Evolutionary conservation across 2,113 vertebrate species (phyloP).

Genomic region (Lates calcarifer): DNA sequence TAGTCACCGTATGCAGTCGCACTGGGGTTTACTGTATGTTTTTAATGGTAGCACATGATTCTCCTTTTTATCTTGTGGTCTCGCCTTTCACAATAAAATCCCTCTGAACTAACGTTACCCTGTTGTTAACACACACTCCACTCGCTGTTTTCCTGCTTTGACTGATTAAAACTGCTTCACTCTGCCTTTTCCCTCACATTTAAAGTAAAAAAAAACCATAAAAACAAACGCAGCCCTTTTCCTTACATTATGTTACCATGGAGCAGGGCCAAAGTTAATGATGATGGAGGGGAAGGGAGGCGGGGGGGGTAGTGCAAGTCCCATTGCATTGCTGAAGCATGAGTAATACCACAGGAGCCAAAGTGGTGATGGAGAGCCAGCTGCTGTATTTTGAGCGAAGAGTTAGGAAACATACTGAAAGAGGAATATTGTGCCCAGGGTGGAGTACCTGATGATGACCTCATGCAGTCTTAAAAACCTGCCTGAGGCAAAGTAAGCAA

Average conservation of each 20-base stretch:
- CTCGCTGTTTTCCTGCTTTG: slow-evolving; percentile 25
- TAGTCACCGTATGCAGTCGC: background rate
- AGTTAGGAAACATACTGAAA: slow-evolving; percentile 49
- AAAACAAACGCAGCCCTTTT: slow-evolving; percentile 67
- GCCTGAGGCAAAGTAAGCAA: slow-evolving; percentile 17
- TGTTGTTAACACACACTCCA: slow-evolving; percentile 27
- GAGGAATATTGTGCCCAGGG: slow-evolving; percentile 62
- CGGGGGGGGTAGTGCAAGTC: no score
- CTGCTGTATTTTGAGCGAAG: slow-evolving; percentile 57
- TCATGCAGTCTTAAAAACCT: slow-evolving; percentile 51
- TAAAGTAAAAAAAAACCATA: slow-evolving; percentile 40
- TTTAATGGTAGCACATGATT: slow-evolving; percentile 19
- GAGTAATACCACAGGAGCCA: slow-evolving; percentile 75
- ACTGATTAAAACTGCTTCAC: slow-evolving; percentile 22
- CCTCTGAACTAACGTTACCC: slow-evolving; percentile 3
- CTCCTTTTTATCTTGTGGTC: slow-evolving; percentile 2
- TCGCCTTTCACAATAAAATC: slow-evolving; percentile 26
- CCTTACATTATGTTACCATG: slow-evolving; percentile 60
- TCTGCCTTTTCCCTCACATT: slow-evolving; percentile 46
- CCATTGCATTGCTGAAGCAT: slow-evolving; percentile 72
- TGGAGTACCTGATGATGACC: slow-evolving; percentile 61
- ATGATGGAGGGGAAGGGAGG: slow-evolving; percentile 61
- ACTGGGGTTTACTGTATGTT: background rate
- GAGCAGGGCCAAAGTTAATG: slow-evolving; percentile 65
- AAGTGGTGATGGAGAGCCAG: slow-evolving; percentile 69